Conservation (phyloP, 2,113 vertebrate genomes). For the Hippoglossus stenolepis region DNA sequence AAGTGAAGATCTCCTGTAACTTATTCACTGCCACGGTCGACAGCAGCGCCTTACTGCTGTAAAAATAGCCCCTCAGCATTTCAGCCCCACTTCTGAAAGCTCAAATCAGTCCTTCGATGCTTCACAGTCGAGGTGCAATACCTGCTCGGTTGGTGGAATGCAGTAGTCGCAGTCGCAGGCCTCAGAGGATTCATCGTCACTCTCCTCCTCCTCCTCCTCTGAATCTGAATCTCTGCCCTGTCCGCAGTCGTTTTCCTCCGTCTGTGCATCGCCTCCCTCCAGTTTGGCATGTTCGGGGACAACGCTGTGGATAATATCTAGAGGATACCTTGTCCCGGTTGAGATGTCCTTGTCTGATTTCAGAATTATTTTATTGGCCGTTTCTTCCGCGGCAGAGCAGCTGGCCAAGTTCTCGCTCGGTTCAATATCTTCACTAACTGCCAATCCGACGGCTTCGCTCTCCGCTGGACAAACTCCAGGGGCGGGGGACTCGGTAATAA, state of each 20-base stretch:
- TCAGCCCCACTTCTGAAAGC: constrained; percentile 3
- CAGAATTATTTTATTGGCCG: neutral
- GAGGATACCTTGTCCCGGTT: constrained; percentile 16
- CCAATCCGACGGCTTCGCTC: neutral
- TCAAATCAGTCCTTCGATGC: neutral
- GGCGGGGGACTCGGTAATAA: constrained; percentile 10
- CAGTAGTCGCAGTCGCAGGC: constrained; percentile 82
- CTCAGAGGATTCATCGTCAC: constrained; percentile 72
- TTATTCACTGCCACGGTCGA: constrained; percentile 6
- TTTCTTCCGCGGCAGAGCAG: constrained; percentile 12
- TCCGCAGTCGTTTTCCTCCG: constrained; percentile 39
- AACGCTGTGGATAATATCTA: constrained; percentile 71
- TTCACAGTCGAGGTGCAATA: constrained; percentile 41
- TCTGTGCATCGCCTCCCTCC: constrained; percentile 3
- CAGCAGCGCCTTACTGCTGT: neutral
- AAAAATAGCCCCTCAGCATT: constrained; percentile 36
- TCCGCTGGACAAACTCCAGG: constrained; percentile 4
- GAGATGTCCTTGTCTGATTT: constrained; percentile 28
- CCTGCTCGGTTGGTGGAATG: constrained; percentile 74
- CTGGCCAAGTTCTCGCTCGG: neutral
- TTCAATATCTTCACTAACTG: constrained; percentile 25
- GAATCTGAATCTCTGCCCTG: constrained; percentile 65
- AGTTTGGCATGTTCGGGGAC: constrained; percentile 16
- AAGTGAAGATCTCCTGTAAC: constrained; percentile 13
- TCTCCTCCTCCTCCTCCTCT: constrained; percentile 75